Evolutionary conservation across 2,888 invertebrate genomes (phyloP), one percentile per base, ranked within the genome.

Genomic region (Drosophila borborema): DNA sequence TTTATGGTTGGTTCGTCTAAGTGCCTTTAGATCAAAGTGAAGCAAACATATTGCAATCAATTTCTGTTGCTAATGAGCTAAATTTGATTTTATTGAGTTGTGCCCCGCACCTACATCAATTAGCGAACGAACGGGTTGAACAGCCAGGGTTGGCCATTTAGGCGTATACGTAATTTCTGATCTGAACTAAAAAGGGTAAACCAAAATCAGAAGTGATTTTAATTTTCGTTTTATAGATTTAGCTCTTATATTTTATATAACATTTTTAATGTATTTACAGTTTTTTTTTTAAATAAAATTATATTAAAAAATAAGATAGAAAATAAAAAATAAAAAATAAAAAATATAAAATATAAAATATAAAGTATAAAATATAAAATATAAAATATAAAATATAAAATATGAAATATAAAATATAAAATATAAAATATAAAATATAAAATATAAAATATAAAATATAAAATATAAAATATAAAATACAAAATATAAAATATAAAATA

Each of bases 11-110:
- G 67, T 38, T 53, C 45, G 51, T 72, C 69, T 81, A 72, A 82
- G 80, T 82, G 79, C 72, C 75, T 79, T 70, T 70, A 80, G 80
- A 80, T 80, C 80, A 80, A 80, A 80, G 82, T 66, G 77, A 77
- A 68, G 41, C 75, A 72, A 82, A 83, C 80, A 77, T 79, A 86
- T 80, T 83, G 87, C 90, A 77, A 87, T 90, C 84, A 86, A 86
- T 89, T 88, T 82, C 78, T 77, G 84, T 76, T 83, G 76, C 87
- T 89, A 86, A 90, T 86, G 87, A 86, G 87, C 68, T 77, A 74
- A 83, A 90, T 86, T 90, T 83, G 79, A 81, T 83, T 90, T 90
- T 83, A 90, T 90, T 89, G 74, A 90, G 81, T 86, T 82, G 76
- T 77, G 40, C 20, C 58, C 43, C 43, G 18, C 45, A 16, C 45